Percentiles rank a stretch among this genome's conserved stretches.
phyloP scores from a whole-genome alignment of 2,888 invertebrate species.

The Cordylochernes scorpioides region DNA sequence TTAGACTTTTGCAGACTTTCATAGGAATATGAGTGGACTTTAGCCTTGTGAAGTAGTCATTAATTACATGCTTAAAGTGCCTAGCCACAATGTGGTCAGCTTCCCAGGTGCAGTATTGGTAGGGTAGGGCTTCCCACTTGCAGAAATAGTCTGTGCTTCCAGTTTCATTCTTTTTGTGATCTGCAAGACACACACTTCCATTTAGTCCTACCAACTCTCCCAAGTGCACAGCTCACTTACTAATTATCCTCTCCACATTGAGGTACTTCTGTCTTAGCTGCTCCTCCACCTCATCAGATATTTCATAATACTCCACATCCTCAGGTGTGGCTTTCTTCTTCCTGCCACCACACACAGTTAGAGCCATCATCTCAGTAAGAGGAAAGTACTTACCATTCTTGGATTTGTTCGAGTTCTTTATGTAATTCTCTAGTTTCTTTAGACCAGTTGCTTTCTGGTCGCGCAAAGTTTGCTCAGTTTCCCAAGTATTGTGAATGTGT shows the following conservation, averaged over 20 bases:
- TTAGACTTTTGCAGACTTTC: constrained; percentile 39
- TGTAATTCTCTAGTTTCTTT: constrained; percentile 82
- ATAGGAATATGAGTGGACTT: constrained; percentile 69
- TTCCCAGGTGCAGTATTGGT: constrained; percentile 93
- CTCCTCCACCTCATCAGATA: constrained; percentile 70
- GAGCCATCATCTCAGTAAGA: not conserved
- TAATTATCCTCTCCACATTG: constrained; percentile 27
- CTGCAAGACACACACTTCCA: constrained; percentile 1
- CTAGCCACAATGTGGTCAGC: constrained; percentile 55
- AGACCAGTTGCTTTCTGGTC: constrained; percentile 58
- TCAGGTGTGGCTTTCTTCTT: constrained; percentile 64
- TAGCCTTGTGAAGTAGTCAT: constrained; percentile 56
- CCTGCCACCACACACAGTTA: constrained; percentile 18
- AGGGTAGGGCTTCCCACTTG: constrained; percentile 92
- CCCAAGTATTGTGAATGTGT: constrained; percentile 97
- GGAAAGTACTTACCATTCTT: constrained; percentile 34
- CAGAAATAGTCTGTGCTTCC: constrained; percentile 68
- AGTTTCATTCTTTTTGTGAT: constrained; percentile 11
- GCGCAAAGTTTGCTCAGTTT: constrained; percentile 55
- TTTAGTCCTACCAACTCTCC: not conserved
- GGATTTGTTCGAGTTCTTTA: constrained; percentile 58
- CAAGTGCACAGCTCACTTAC: constrained; percentile 13
- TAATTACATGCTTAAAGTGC: constrained; percentile 56
- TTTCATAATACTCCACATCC: constrained; percentile 88
- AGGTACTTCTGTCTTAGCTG: constrained; percentile 73